Base-by-base conservation (phyloP, 2,888 invertebrate species). In the Leucophenga montana region DNA sequence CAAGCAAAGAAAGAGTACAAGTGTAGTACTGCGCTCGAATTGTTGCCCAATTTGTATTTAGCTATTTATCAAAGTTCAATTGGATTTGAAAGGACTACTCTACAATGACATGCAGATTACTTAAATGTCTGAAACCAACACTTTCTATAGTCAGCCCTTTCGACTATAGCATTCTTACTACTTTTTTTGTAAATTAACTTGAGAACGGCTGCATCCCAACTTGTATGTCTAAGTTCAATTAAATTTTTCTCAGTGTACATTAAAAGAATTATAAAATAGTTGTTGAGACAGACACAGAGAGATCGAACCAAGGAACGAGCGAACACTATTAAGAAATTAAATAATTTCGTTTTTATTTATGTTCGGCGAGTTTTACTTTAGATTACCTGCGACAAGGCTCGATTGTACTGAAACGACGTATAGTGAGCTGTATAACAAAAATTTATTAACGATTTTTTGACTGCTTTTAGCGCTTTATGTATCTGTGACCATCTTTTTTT, bases 321-420 rank as follows among this genome's bases (percentile, higher is more conserved):
- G 68, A 75, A 83, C 83, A 83, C 84, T 82, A 82, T 82, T 82
- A 82, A 82, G 82, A 82, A 82, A 82, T 82, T 82, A 82, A 82
- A 84, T 82, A 84, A 84, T 82, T 82, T 82, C 79, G 82, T 82
- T 78, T 80, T 84, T 82, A 79, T 84, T 81, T 81, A 81, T 81
- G 77, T 82, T 78, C 83, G 82, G 80, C 78, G 83, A 80, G 79
- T 80, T 82, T 84, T 79, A 78, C 80, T 84, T 82, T 84, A 82
- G 82, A 78, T 82, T 82, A 83, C 84, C 82, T 57, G 22, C 6
- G 11, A 22, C 31, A 27, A 27, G 18, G 50, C 67, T 65, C 66
- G 57, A 57, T 57, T 11, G 18, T 70, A 71, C 65, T 67, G 68
- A 71, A 70, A 46, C 69, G 22, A 31, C 56, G 20, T 20, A 65